phyloP scores from a whole-genome alignment of 1,140 invertebrate species.

The Apis florea region DNA sequence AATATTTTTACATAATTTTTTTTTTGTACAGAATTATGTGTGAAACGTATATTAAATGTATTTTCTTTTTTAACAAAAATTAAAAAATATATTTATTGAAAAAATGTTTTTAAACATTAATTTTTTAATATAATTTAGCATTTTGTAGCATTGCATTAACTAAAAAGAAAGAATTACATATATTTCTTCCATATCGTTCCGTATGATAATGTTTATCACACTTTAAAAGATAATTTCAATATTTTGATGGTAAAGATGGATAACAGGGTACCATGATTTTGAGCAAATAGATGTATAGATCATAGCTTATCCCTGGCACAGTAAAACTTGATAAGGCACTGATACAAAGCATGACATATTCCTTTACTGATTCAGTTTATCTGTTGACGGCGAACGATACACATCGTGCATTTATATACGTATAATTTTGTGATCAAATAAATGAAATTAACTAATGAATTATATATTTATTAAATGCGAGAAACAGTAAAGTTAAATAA shows the following conservation, averaged over 20 bases:
- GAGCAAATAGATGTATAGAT: slow-evolving; percentile 41
- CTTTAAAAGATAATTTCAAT: slow-evolving; percentile 25
- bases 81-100: too few relatives aligned
- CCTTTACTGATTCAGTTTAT: slow-evolving; percentile 60
- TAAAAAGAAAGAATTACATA: neutral
- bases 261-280: slow-evolving; percentile 3
- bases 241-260: slow-evolving; percentile 4
- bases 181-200: neutral
- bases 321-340: slow-evolving; percentile 58
- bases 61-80: slow-evolving; percentile 15
- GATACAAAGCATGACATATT: slow-evolving; percentile 56
- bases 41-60: slow-evolving; percentile 36
- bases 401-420: slow-evolving; percentile 42
- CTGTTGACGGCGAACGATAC: slow-evolving; percentile 55
- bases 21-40: slow-evolving; percentile 11
- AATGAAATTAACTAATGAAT: slow-evolving; percentile 5
- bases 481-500: neutral
- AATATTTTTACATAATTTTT: neutral
- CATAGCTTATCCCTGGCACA: slow-evolving; percentile 27
- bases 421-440: slow-evolving; percentile 23
- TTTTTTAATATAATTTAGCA: neutral
- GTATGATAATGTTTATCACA: neutral
- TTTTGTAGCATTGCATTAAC: neutral
- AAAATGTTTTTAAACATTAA: neutral
- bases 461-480: neutral